Conservation (phyloP, 37 sponge, comb jelly and placozoan genomes). For the Diacarnus erythraeanus region DNA sequence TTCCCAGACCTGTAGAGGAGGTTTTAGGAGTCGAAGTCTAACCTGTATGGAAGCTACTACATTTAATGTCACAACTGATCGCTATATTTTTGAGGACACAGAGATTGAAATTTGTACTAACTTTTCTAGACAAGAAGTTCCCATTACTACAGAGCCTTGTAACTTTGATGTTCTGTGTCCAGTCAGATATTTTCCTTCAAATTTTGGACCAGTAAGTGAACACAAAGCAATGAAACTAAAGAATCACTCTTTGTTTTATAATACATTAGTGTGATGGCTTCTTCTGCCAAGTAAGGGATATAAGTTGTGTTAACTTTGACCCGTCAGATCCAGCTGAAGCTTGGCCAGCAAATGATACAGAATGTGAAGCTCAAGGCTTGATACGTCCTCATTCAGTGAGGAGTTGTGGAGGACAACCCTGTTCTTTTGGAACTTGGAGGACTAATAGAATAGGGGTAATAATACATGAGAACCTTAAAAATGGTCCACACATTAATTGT, state of each 20-base stretch:
- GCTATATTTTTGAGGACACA: neutral
- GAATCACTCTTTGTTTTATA: neutral
- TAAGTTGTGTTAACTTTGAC: conserved; percentile 8
- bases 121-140: neutral
- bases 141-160: neutral
- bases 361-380: conserved; percentile 1
- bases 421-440: neutral
- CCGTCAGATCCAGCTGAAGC: neutral
- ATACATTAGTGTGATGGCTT: neutral
- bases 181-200: neutral
- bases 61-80: neutral
- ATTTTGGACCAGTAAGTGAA: conserved; percentile 4
- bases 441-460: neutral
- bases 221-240: neutral
- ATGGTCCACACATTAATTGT: neutral
- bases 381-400: neutral
- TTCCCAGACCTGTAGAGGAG: conserved; percentile 27
- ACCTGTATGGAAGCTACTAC: neutral
- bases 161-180: neutral
- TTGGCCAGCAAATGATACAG: neutral
- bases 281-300: conserved; percentile 1
- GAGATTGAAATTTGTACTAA: neutral
- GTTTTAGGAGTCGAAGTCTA: neutral
- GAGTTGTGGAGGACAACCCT: conserved; percentile 7
- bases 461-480: too few relatives aligned